phyloP scores from a whole-genome alignment of 2,113 vertebrate genomes.

The Limanda limanda region DNA sequence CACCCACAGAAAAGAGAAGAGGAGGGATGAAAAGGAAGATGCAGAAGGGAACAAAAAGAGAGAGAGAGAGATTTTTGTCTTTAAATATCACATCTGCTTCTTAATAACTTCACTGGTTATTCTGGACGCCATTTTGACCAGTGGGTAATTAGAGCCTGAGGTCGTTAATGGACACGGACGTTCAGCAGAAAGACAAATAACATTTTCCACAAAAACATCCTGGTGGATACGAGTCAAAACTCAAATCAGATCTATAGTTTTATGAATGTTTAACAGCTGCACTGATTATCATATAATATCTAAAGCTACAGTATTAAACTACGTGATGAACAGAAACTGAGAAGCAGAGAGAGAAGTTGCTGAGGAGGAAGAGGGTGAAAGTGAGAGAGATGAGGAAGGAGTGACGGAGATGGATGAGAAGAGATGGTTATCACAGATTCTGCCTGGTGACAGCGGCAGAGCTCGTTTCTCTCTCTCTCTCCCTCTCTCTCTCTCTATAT shows the following conservation, averaged over 20 bases:
- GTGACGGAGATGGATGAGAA: constrained; percentile 11
- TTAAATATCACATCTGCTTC: background rate
- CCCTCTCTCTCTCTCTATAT: background rate
- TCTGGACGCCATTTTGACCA: background rate
- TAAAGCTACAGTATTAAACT: too few relatives aligned
- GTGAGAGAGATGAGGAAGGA: background rate
- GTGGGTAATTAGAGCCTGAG: too few relatives aligned
- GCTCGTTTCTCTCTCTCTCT: background rate
- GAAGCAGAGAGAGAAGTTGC: background rate
- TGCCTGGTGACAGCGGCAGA: constrained; percentile 34
- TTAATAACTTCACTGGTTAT: background rate
- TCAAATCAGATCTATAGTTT: too few relatives aligned
- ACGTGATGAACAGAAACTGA: background rate
- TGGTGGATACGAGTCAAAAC: too few relatives aligned
- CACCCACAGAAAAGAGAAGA: constrained; percentile 4
- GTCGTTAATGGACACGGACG: too few relatives aligned
- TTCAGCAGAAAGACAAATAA: background rate
- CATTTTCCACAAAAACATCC: too few relatives aligned
- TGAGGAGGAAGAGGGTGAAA: background rate
- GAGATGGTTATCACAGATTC: constrained; percentile 16
- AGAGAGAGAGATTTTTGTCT: background rate
- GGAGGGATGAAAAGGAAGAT: background rate
- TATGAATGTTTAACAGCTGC: too few relatives aligned
- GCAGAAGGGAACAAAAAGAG: background rate
- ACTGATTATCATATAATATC: background rate